Evolutionary conservation across 2,888 invertebrate genomes (phyloP), one percentile per base, ranked within the genome.

Genomic region (Caenorhabditis sinica): DNA sequence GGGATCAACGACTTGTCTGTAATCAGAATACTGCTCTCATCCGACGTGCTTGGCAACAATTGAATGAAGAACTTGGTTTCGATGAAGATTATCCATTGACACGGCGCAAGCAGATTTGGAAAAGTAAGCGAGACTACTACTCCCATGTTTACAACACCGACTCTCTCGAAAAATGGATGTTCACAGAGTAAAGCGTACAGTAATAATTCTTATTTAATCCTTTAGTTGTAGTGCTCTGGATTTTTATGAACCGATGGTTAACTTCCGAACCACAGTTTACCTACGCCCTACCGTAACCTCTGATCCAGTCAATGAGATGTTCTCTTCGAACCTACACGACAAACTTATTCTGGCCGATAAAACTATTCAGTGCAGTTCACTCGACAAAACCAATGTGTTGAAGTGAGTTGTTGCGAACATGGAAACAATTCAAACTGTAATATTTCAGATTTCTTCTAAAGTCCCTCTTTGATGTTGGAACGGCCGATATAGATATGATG

Each of bases 121-220:
- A 83, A 49, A 83, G 73, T 71, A 83, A 83, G n/a, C 73, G 69
- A 45, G 83, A 83, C 45, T 83, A 83, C 28, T 83, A 40, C 28
- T 51, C 49, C 11, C 53, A 51, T 43, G 77, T 73, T 1, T 43
- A 56, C 20, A 69, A 73, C 40, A 25, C 83, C 8, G 56, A 23
- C 2, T 25, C 40, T 15, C 49, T 43, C 11, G 40, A 30, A 8
- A 77, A 79, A 49, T 83, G 83, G 83, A 61, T 36, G 1, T 83
- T 56, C 25, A 6, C 73, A 13, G 23, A 33, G 75, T 75, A 43
- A 6, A 30, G 0, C 11, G 25, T 17, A 40, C 6, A 40, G 40
- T 40, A 6, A n/a, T n/a, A n/a, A 11, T 40, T 40, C 11, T 2
- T 2, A 11, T 13, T 13, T 11, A 40, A 11, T 6, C 13, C 13